A percentile compares a stretch with the other conserved stretches of the same genome.
These are phyloP conservation scores for Heliconius charithonia DNA, from an alignment of 2,888 invertebrate species.

Conservation along the genomic window DNA sequence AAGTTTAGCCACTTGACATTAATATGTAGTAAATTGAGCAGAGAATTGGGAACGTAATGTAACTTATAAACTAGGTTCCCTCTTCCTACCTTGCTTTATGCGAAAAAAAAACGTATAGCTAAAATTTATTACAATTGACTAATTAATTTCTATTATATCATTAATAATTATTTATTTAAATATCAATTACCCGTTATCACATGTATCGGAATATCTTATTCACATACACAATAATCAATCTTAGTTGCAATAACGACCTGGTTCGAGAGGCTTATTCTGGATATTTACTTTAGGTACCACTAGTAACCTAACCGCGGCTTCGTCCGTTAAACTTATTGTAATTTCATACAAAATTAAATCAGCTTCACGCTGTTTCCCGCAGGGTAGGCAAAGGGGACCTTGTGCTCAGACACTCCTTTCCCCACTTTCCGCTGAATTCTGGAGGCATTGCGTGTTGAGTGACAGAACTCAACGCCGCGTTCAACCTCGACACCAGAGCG, in stretches of 20 bases:
- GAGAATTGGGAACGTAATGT: background rate
- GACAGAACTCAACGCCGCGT: too few species aligned
- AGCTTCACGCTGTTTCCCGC: too few species aligned
- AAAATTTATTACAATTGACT: background rate
- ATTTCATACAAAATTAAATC: too few species aligned
- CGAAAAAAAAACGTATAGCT: background rate
- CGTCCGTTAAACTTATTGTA: too few species aligned
- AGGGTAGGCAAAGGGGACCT: too few species aligned
- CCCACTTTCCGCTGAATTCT: too few species aligned
- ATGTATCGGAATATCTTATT: background rate
- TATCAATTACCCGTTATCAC: background rate
- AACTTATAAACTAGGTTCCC: background rate
- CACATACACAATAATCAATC: constrained; percentile 21
- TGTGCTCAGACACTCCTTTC: too few species aligned
- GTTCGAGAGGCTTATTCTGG: constrained; percentile 18
- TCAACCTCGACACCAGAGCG: too few species aligned
- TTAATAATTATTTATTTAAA: constrained; percentile 10
- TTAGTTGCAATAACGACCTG: constrained; percentile 1
- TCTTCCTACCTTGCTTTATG: too few species aligned
- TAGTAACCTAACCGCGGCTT: background rate
- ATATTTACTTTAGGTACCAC: background rate
- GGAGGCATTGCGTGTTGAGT: too few species aligned
- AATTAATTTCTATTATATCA: too few species aligned
- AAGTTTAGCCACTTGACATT: too few species aligned
- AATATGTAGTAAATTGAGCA: background rate